These are phyloP conservation scores for Nyctibius grandis DNA, from an alignment of 2,797 vertebrate genomes.

Conservation along the genomic window DNA sequence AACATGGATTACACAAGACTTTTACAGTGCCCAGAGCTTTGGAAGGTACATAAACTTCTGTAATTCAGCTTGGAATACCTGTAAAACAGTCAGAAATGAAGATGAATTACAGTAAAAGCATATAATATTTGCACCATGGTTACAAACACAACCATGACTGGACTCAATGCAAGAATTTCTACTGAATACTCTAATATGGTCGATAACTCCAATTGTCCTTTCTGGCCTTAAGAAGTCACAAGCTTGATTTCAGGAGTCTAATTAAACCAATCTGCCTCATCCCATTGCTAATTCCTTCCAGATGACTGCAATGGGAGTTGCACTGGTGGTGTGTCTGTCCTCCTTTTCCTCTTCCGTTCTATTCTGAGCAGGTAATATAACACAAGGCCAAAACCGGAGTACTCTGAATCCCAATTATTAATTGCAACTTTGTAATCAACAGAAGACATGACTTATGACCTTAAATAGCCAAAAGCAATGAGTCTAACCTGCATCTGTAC, in stretches of 20 bases:
- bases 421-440: not conserved
- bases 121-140: rapidly evolving
- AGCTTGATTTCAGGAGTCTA: slow-evolving; percentile 16
- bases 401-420: not conserved
- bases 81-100: not conserved
- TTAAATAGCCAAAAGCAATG: not conserved
- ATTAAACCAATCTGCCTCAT: slow-evolving; percentile 25
- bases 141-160: not conserved
- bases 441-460: not conserved
- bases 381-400: not conserved
- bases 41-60: not conserved
- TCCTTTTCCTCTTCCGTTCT: slow-evolving; percentile 20
- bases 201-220: not conserved
- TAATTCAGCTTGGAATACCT: not conserved
- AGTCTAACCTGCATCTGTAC: not conserved
- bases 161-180: not conserved
- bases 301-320: not conserved
- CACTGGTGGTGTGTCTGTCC: not conserved
- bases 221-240: not conserved
- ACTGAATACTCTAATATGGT: not conserved
- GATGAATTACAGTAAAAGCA: not conserved
- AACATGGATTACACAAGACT: not conserved
- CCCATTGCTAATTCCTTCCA: slow-evolving; percentile 19
- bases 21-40: not conserved
- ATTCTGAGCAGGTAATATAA: slow-evolving; percentile 7